phyloP scores from a whole-genome alignment of 2,797 vertebrate species.

The Cichlasoma orientale region DNA sequence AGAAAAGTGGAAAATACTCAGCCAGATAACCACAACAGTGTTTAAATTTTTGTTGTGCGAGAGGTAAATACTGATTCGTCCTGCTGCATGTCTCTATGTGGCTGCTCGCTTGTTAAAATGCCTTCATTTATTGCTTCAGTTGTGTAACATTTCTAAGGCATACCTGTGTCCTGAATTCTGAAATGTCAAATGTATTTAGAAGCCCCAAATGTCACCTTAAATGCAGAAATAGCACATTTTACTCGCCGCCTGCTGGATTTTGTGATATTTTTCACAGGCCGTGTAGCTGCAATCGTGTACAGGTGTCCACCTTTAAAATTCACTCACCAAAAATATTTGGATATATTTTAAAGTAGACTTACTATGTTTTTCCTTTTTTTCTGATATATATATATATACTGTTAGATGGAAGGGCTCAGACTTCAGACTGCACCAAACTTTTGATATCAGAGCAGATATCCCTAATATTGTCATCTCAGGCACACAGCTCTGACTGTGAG shows the following conservation, averaged over 20 bases:
- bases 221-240: neutral
- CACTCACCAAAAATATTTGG: neutral
- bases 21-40: neutral
- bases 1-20: neutral
- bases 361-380: neutral
- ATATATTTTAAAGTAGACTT: neutral
- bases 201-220: neutral
- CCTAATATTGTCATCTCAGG: neutral
- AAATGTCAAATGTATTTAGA: neutral
- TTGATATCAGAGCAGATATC: neutral
- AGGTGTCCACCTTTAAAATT: neutral
- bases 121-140: neutral
- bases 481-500: neutral
- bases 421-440: neutral
- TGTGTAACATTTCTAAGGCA: constrained; percentile 1
- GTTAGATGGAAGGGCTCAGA: neutral
- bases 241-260: neutral
- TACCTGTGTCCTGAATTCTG: neutral
- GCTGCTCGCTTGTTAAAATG: neutral
- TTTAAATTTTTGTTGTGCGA: neutral
- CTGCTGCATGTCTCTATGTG: neutral
- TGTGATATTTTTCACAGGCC: neutral
- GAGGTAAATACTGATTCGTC: neutral
- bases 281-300: neutral
- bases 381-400: neutral